These are phyloP conservation scores for Leucophenga varia DNA, from an alignment of 1,140 invertebrate genomes.

Conservation along the genomic window DNA sequence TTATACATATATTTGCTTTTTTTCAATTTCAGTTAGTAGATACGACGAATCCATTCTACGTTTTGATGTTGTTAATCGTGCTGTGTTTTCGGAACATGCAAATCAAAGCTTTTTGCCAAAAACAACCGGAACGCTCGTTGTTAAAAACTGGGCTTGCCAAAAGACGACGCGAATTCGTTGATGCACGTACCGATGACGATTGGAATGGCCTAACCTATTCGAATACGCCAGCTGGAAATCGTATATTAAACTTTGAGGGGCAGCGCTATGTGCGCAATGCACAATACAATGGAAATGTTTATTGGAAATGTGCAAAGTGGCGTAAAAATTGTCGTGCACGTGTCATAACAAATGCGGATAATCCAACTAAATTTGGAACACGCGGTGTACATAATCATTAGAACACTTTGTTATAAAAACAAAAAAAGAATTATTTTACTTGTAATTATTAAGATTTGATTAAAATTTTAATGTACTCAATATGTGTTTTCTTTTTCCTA, in stretches of 20 bases:
- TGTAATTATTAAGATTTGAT: too few species aligned
- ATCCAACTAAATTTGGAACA: conserved; percentile 25
- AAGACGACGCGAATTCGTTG: conserved; percentile 26
- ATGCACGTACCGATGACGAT: conserved; percentile 12
- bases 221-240: conserved; percentile 40
- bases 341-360: conserved; percentile 37
- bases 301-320: conserved; percentile 56
- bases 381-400: conserved; percentile 50
- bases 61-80: too few species aligned
- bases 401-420: too few species aligned
- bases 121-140: too few species aligned
- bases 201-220: conserved; percentile 33
- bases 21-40: too few species aligned
- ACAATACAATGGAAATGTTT: conserved; percentile 46
- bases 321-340: conserved; percentile 44
- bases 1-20: background rate
- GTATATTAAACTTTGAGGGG: conserved; percentile 36
- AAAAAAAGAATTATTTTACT: too few species aligned
- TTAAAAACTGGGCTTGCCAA: too few species aligned
- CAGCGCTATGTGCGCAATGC: conserved; percentile 52
- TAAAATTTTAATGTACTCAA: too few species aligned
- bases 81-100: too few species aligned
- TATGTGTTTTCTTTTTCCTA: too few species aligned
- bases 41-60: too few species aligned
- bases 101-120: too few species aligned